phyloP scores from a whole-genome alignment of 2,797 vertebrate genomes.

The Takifugu rubripes region DNA sequence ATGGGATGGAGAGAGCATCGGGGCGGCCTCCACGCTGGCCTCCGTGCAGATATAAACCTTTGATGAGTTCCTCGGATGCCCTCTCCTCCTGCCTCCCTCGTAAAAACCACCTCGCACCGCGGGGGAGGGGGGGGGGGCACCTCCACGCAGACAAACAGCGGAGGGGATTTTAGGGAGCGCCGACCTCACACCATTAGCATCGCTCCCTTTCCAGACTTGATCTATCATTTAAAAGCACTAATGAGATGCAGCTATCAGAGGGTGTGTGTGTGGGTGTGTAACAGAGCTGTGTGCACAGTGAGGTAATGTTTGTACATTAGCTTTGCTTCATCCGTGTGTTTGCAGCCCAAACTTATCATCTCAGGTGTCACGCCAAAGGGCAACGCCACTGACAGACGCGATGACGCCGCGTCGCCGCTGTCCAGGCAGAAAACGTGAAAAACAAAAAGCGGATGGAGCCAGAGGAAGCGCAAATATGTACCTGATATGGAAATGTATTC shows the following conservation, averaged over 20 bases:
- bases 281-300: conserved; percentile 17
- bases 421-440: too few species aligned
- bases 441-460: too few species aligned
- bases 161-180: conserved; percentile 4
- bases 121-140: too few species aligned
- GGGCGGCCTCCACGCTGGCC: conserved; percentile 6
- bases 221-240: too few species aligned
- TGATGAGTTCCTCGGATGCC: conserved; percentile 12
- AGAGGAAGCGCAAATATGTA: too few species aligned
- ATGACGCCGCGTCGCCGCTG: too few species aligned
- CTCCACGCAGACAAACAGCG: background rate
- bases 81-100: conserved; percentile 1
- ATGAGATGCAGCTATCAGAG: conserved; percentile 4
- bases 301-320: conserved; percentile 17
- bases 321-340: background rate
- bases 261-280: background rate
- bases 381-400: too few species aligned
- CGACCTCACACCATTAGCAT: background rate
- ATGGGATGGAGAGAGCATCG: conserved; percentile 2
- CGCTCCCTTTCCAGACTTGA: background rate
- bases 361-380: too few species aligned
- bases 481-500: too few species aligned
- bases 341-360: too few species aligned
- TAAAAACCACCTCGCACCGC: conserved; percentile 5
- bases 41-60: conserved; percentile 11